Base-by-base conservation (phyloP, 1,140 invertebrate genomes). In the Pemphigus obesinymphae region DNA sequence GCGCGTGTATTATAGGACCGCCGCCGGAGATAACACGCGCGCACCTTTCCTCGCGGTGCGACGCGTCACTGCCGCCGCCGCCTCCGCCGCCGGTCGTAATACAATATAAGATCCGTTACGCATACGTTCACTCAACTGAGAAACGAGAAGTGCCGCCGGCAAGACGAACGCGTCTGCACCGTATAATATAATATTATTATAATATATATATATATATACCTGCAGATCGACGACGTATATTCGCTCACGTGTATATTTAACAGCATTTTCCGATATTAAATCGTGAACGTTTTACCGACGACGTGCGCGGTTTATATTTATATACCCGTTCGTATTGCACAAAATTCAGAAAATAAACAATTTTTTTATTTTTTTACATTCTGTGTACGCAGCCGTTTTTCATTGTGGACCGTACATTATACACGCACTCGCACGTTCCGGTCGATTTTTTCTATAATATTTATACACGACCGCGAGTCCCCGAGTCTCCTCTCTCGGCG, bases 101-200 rank as follows among this genome's bases (percentile, higher is more conserved):
- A 70, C 58, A 26, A 78, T 40, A 58, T 75, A 75, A 75, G 75
- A 78, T 78, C 48, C 75, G 75, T 78, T 78, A 75, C 50, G 50
- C 50, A 50, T 11, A 11, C 53, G 55, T 40, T 58, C 75, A 58
- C 23, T 58, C 34, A n/a, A 37, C 48, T 55, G 53, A 78, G 34
- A 26, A 78, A 53, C 50, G 75, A 55, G 29, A 78, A 78, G 75
- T 55, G 75, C 73, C 48, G 50, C 50, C 50, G 50, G 31, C 45
- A 53, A 76, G 50, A 76, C 73, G 4, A 73, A 31, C 26, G 34
- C 11, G 29, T n/a, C 34, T 10, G 58, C 55, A 23, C 61, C 15
- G 37, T 37, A 66, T 37, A 55, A n/a, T n/a, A n/a, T n/a, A n/a
- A n/a, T n/a, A n/a, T n/a, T n/a, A n/a, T n/a, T n/a, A n/a, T n/a